Percentiles rank a stretch among this genome's conserved stretches.
Evolutionary conservation across 2,888 invertebrate species (phyloP).

Genomic region (Selenia dentaria): DNA sequence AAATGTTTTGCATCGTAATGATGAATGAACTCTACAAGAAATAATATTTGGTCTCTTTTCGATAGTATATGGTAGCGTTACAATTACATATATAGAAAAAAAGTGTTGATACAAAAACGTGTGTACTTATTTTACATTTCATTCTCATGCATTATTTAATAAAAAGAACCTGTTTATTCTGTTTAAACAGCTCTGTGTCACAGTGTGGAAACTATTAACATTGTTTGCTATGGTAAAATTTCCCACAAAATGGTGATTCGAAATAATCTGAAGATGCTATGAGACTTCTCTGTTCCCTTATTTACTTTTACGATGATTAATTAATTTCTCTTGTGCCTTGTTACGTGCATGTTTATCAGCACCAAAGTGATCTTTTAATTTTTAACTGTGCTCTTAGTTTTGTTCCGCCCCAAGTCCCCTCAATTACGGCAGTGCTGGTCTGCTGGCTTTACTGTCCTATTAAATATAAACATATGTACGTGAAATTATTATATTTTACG

Average conservation of each 20-base stretch:
- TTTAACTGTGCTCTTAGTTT: conserved; percentile 43
- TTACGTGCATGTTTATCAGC: conserved; percentile 30
- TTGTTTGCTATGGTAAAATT: neutral
- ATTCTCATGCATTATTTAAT: conserved; percentile 17
- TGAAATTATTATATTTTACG: conserved; percentile 39
- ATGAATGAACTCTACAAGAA: conserved; percentile 22
- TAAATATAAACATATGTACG: conserved; percentile 58
- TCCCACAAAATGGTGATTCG: neutral
- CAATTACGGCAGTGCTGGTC: conserved; percentile 64
- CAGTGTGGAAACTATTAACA: neutral
- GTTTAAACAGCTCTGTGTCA: conserved; percentile 2
- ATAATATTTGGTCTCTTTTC: conserved; percentile 18
- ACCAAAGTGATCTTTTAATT: conserved; percentile 49
- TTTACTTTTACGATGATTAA: conserved; percentile 22
- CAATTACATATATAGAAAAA: conserved; percentile 2
- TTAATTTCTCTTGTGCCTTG: conserved; percentile 18
- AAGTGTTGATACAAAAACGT: conserved; percentile 12
- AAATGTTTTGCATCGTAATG: conserved; percentile 25
- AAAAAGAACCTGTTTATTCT: conserved; percentile 1
- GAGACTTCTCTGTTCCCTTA: conserved; percentile 6
- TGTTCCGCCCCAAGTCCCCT: conserved; percentile 23
- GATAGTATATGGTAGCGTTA: conserved; percentile 1
- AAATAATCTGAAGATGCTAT: neutral
- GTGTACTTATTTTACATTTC: conserved; percentile 10
- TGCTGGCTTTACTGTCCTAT: conserved; percentile 73